Percentiles rank a stretch among this genome's conserved stretches.
Conservation (phyloP, 2,113 vertebrate species). For the Pterophyllum scalare region DNA sequence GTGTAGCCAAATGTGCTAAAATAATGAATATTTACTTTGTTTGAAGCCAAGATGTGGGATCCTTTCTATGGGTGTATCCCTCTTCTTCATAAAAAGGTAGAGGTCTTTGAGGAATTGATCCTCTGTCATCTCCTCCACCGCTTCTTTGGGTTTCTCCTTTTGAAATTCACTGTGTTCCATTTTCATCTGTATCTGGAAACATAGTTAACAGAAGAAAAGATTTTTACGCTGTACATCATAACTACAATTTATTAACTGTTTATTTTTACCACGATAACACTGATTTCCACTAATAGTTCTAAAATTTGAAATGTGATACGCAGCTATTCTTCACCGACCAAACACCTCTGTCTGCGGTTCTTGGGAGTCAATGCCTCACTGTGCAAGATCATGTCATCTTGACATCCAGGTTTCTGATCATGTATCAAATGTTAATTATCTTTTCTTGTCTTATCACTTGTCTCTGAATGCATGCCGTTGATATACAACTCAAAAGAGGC, state of each 20-base stretch:
- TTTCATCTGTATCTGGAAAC: slow-evolving; percentile 28
- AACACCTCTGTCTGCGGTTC: background rate
- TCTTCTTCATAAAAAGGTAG: slow-evolving; percentile 81
- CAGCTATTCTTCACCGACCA: background rate
- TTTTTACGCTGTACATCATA: background rate
- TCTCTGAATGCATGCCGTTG: slow-evolving; percentile 4
- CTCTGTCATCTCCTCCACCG: slow-evolving; percentile 54
- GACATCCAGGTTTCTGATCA: slow-evolving; percentile 4
- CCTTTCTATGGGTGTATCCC: slow-evolving; percentile 80
- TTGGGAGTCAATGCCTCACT: background rate
- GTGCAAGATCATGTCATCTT: background rate
- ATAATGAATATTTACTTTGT: slow-evolving; percentile 74
- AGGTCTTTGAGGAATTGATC: slow-evolving; percentile 79
- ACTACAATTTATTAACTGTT: background rate
- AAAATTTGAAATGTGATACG: background rate
- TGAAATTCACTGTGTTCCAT: slow-evolving; percentile 36
- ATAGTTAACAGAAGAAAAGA: background rate
- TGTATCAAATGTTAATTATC: slow-evolving; percentile 2
- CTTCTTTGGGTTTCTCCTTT: slow-evolving; percentile 29
- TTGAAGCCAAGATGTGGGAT: slow-evolving; percentile 85
- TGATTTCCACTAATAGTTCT: background rate
- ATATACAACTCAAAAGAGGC: background rate
- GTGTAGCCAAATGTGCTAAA: background rate
- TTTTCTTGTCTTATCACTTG: slow-evolving; percentile 15
- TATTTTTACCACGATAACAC: background rate